Evolutionary conservation across 2,797 vertebrate genomes (phyloP).

Genomic region (Gallinago nigripennis): DNA sequence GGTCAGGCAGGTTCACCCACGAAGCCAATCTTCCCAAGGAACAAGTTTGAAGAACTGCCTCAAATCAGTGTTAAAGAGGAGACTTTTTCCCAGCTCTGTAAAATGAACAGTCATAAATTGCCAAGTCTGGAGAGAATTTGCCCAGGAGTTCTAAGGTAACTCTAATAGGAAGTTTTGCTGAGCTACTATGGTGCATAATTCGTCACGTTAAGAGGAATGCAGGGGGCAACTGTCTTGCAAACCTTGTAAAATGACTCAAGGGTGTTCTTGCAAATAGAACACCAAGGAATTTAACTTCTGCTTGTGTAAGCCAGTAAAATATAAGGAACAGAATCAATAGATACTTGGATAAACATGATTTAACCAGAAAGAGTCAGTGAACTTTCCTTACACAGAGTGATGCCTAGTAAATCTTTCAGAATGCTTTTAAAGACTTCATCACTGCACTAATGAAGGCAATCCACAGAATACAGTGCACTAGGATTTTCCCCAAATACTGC

Average conservation of each 20-base stretch:
- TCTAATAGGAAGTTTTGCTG: accelerated
- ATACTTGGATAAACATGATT: neutral
- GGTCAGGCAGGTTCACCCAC: constrained; percentile 5
- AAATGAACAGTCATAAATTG: neutral
- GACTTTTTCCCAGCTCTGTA: neutral
- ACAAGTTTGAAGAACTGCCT: neutral
- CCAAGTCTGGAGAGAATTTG: neutral
- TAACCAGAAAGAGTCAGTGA: neutral
- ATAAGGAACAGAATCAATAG: neutral
- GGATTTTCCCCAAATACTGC: neutral
- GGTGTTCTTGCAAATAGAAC: neutral
- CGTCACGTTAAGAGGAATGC: accelerated
- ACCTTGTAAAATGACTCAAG: neutral
- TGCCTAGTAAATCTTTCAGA: neutral
- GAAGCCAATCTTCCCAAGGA: neutral
- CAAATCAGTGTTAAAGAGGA: neutral
- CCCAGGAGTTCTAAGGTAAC: neutral
- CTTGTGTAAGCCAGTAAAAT: neutral
- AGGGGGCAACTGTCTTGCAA: neutral
- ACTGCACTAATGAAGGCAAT: neutral
- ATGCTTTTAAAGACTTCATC: neutral
- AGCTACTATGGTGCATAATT: accelerated
- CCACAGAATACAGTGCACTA: accelerated
- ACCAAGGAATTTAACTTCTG: neutral
- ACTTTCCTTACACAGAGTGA: neutral